Evolutionary conservation across 2,113 vertebrate genomes (phyloP).

Genomic region (Origma solitaria): DNA sequence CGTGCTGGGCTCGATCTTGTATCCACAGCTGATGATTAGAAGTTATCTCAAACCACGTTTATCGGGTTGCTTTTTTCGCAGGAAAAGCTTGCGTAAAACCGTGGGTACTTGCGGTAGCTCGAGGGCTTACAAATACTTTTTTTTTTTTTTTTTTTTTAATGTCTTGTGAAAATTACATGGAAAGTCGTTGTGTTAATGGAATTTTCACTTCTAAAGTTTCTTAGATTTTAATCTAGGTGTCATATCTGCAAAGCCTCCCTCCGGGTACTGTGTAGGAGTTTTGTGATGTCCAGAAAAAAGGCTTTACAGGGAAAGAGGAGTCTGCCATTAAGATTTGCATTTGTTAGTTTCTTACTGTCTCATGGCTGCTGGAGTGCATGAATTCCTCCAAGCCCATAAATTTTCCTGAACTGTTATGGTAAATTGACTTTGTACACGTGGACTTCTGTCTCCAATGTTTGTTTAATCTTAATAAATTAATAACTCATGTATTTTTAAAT

Average conservation of each 20-base stretch:
- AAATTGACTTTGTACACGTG: not conserved
- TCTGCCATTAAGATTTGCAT: not conserved
- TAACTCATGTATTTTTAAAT: not conserved
- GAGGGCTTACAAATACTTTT: not conserved
- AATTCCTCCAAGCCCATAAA: not conserved
- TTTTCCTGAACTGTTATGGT: not conserved
- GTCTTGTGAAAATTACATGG: not conserved
- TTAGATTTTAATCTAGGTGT: not conserved
- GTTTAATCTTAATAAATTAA: not conserved
- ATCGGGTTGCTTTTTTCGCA: not conserved
- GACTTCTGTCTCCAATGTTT: not conserved
- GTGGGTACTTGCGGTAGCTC: not conserved
- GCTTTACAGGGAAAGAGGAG: not conserved
- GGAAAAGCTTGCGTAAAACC: not conserved
- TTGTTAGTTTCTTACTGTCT: not conserved
- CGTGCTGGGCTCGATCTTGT: not conserved
- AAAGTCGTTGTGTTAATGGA: not conserved
- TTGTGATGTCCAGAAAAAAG: not conserved
- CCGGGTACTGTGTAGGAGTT: not conserved
- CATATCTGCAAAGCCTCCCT: not conserved
- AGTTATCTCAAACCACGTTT: not conserved
- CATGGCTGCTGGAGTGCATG: not conserved
- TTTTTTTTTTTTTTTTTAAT: not conserved
- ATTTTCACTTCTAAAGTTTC: not conserved
- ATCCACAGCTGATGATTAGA: not conserved